Evolutionary conservation across 2,113 vertebrate species (phyloP).

Genomic region (Corythaixoides concolor): DNA sequence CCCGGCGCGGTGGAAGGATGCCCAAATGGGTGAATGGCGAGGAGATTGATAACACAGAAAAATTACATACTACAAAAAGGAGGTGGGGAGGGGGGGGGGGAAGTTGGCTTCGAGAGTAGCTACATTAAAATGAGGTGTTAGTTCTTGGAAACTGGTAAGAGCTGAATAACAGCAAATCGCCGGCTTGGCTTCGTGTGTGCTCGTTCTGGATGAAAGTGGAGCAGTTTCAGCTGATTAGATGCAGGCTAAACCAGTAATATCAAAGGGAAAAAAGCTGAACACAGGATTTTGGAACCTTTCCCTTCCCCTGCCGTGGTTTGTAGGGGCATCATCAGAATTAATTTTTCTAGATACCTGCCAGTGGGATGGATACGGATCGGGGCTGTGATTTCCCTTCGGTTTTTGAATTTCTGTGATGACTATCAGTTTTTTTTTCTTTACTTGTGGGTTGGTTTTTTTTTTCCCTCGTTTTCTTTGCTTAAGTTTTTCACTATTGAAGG

Average conservation of each 20-base stretch:
- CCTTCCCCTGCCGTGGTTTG: not conserved
- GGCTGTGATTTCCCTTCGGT: not conserved
- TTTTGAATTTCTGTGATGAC: not conserved
- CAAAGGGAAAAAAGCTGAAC: not conserved
- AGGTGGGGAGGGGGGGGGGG: not conserved
- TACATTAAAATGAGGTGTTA: not conserved
- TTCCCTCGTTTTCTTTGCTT: not conserved
- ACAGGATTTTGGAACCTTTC: not conserved
- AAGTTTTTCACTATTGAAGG: not conserved
- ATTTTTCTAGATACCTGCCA: not conserved
- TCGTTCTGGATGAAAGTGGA: not conserved
- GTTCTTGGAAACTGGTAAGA: not conserved
- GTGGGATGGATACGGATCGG: fast-evolving
- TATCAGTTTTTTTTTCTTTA: not conserved
- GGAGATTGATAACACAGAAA: not conserved
- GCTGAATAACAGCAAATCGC: not conserved
- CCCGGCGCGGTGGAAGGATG: not conserved
- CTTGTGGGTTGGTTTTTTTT: not conserved
- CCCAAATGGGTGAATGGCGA: not conserved
- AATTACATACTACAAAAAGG: not conserved
- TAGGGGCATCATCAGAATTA: not conserved
- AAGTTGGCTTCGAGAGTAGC: not conserved
- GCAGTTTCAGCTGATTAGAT: not conserved
- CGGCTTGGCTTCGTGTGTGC: not conserved
- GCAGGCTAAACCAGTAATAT: not conserved